Evolutionary conservation across 1,140 invertebrate species (phyloP).

Genomic region (Drosophila littoralis): DNA sequence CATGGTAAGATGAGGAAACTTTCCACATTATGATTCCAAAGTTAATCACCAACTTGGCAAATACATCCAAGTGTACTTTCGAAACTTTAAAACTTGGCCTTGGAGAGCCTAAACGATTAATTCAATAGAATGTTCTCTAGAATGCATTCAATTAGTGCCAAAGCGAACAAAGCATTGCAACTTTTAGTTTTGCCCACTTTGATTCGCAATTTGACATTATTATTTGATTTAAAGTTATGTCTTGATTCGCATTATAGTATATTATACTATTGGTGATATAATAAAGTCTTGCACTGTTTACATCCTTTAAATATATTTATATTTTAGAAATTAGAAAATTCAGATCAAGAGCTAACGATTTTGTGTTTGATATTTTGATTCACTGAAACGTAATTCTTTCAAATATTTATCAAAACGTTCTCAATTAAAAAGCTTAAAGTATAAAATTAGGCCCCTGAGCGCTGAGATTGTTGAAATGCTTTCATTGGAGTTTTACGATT

Average conservation of each 20-base stretch:
- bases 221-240: background rate
- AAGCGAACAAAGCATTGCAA: background rate
- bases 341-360: background rate
- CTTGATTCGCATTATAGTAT: slow-evolving; percentile 42
- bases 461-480: slow-evolving; percentile 13
- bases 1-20: slow-evolving; percentile 17
- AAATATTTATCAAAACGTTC: slow-evolving; percentile 22
- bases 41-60: slow-evolving; percentile 1
- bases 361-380: slow-evolving; percentile 18
- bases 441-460: slow-evolving; percentile 50
- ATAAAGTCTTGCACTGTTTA: too few species aligned
- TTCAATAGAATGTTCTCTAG: background rate
- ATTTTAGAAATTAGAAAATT: too few species aligned
- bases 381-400: slow-evolving; percentile 15
- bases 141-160: background rate
- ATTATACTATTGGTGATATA: too few species aligned
- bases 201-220: slow-evolving; percentile 1
- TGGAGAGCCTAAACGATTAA: background rate
- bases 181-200: background rate
- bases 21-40: background rate
- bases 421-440: slow-evolving; percentile 42
- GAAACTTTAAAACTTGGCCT: slow-evolving; percentile 20
- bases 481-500: slow-evolving; percentile 9
- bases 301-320: too few species aligned
- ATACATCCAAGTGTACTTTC: slow-evolving; percentile 8